Base-by-base conservation (phyloP, 2,113 vertebrate species). In the Mesoclemmys tuberculata region DNA sequence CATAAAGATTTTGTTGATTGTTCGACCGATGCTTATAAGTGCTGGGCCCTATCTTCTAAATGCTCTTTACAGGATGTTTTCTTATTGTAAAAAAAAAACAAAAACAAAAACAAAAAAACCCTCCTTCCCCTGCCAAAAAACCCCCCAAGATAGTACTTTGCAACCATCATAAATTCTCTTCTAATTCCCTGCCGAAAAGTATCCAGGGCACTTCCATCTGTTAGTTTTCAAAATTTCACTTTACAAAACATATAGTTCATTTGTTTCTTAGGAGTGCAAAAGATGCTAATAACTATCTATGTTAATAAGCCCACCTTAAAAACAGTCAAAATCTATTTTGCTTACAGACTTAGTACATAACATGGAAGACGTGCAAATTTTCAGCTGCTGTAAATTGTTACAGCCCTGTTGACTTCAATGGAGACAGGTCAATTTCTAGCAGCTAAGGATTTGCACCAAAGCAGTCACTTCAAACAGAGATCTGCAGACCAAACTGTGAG, bases 231-330 rank as follows among this genome's bases (percentile, higher is more conserved):
- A 55, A 71, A 80, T 82, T 44, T 7, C n/a, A 35, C 75, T 94
- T 44, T 88, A 31, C 55, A 71, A 3, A 96, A 35, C 92, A 79
- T 31, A 16, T 89, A 94, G 93, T 90, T 84, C 83, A 91, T 77
- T 84, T 82, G 21, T 21, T 49, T 6, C 80, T 46, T 26, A 26
- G 79, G 26, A 22, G 52, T n/a, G 2, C 48, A 82, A 71, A 19
- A 22, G 0, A 35, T 31, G 64, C 11, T 87, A 54, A 0, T 1
- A 46, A 41, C 1, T 84, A 3, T 0, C 6, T 29, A 54, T 75
- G 18, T 3, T 81, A 13, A 54, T 2, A 9, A 3, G 52, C 48
- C 3, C 13, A 2, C 22, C 74, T 22, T 14, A 31, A 75, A 55
- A 71, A 38, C 5, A 71, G n/a, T 71, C n/a, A n/a, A 71, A 38